phyloP scores from a whole-genome alignment of 2,113 vertebrate species.

The Centropus unirufus region DNA sequence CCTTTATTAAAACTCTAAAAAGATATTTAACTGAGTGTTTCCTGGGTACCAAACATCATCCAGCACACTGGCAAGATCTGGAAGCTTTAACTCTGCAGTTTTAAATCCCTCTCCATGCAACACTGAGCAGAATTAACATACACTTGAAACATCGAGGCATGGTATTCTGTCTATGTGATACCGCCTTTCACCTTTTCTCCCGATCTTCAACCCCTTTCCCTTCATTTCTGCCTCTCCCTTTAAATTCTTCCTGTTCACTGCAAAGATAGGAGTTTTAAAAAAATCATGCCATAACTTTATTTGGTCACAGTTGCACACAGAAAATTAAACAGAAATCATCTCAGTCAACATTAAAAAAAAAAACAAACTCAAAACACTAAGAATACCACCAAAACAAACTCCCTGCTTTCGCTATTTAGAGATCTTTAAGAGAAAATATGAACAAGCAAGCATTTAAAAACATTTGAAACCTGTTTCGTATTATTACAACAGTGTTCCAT shows the following conservation, averaged over 20 bases:
- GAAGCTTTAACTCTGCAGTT: neutral
- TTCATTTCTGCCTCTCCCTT: neutral
- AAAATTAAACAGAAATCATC: neutral
- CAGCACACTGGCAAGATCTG: neutral
- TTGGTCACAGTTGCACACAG: neutral
- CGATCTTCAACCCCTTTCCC: neutral
- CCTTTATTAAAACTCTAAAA: neutral
- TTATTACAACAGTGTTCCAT: neutral
- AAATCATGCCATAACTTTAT: neutral
- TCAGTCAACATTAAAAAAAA: neutral
- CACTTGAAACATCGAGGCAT: rapidly evolving
- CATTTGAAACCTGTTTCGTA: neutral
- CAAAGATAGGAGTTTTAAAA: neutral
- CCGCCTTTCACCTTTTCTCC: neutral
- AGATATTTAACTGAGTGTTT: neutral
- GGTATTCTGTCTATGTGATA: neutral
- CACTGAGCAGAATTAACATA: neutral
- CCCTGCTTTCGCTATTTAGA: neutral
- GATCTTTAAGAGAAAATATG: neutral
- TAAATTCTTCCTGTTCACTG: neutral
- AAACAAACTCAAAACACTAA: neutral
- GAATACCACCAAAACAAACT: neutral
- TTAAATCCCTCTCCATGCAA: neutral
- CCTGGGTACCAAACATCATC: neutral
- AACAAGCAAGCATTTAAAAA: neutral